These are phyloP conservation scores for Zaprionus africanus DNA, from an alignment of 1,140 invertebrate genomes.

Conservation along the genomic window DNA sequence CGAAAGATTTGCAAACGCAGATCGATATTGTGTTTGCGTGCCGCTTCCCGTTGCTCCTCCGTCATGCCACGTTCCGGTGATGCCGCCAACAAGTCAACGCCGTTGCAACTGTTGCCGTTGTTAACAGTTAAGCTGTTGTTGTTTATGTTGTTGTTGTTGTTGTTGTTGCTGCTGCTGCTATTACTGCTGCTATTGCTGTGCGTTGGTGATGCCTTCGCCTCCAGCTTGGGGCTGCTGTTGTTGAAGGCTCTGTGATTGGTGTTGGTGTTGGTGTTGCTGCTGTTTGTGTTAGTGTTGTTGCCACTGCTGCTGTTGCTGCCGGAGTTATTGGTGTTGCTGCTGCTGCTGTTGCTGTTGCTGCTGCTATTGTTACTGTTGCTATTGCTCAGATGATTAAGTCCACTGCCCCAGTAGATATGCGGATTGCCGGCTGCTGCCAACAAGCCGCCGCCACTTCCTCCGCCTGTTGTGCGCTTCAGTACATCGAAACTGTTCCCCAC, in stretches of 20 bases:
- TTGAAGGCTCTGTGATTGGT: constrained; percentile 26
- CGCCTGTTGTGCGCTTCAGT: constrained; percentile 52
- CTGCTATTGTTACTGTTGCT: constrained; percentile 1
- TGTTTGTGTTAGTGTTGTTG: constrained; percentile 15
- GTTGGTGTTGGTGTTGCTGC: background rate
- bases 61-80: constrained; percentile 42
- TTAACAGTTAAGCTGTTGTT: constrained; percentile 12
- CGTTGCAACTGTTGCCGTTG: constrained; percentile 30
- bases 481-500: constrained; percentile 62
- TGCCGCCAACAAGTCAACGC: constrained; percentile 14
- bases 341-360: background rate
- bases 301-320: constrained; percentile 1
- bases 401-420: constrained; percentile 67
- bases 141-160: constrained; percentile 31
- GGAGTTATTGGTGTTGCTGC: background rate
- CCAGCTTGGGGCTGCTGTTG: constrained; percentile 43
- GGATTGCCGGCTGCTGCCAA: constrained; percentile 41
- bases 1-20: constrained; percentile 86
- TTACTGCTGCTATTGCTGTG: constrained; percentile 33
- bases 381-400: constrained; percentile 53
- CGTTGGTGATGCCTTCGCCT: constrained; percentile 42
- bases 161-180: constrained; percentile 5
- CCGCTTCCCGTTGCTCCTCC: constrained; percentile 84
- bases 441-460: constrained; percentile 9
- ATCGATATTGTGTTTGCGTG: constrained; percentile 84